A percentile compares a stretch with the other conserved stretches of the same genome.
Evolutionary conservation across 2,888 invertebrate genomes (phyloP).

Genomic region (Corbicula japonica): DNA sequence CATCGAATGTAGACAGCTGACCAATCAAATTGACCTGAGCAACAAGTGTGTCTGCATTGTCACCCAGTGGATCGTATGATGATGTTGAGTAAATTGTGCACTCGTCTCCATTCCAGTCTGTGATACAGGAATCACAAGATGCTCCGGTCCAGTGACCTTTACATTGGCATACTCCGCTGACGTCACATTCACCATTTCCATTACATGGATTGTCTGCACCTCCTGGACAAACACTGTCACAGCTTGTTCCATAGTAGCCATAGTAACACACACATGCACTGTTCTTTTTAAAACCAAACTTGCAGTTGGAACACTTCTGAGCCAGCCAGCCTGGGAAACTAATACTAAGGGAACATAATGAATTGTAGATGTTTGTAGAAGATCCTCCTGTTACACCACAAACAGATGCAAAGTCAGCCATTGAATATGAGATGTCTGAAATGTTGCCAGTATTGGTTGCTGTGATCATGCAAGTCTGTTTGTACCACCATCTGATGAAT

Average conservation of each 20-base stretch:
- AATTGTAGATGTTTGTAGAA: slow-evolving; percentile 32
- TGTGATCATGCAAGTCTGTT: slow-evolving; percentile 64
- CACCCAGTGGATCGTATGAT: slow-evolving; percentile 40
- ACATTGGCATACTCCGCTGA: slow-evolving; percentile 71
- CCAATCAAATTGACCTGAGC: slow-evolving; percentile 72
- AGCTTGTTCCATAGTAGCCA: slow-evolving; percentile 75
- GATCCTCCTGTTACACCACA: slow-evolving; percentile 57
- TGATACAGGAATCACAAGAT: slow-evolving; percentile 67
- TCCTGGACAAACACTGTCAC: slow-evolving; percentile 72
- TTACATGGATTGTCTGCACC: slow-evolving; percentile 71
- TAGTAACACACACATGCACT: slow-evolving; percentile 69
- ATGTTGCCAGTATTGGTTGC: slow-evolving; percentile 60
- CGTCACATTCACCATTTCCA: slow-evolving; percentile 70
- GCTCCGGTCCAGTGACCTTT: slow-evolving; percentile 68
- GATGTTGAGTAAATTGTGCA: slow-evolving; percentile 64
- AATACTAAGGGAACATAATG: slow-evolving; percentile 57
- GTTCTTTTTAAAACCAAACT: slow-evolving; percentile 63
- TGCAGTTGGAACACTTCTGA: slow-evolving; percentile 66
- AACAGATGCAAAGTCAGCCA: slow-evolving; percentile 66
- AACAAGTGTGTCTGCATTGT: slow-evolving; percentile 48
- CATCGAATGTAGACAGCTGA: slow-evolving; percentile 73
- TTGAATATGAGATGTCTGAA: slow-evolving; percentile 60
- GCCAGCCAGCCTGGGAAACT: slow-evolving; percentile 69
- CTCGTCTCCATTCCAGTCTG: slow-evolving; percentile 72
- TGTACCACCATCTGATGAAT: slow-evolving; percentile 64